These are phyloP conservation scores for Microcebus ravelobensis DNA, from an alignment of 2,113 vertebrate genomes.

Conservation along the genomic window DNA sequence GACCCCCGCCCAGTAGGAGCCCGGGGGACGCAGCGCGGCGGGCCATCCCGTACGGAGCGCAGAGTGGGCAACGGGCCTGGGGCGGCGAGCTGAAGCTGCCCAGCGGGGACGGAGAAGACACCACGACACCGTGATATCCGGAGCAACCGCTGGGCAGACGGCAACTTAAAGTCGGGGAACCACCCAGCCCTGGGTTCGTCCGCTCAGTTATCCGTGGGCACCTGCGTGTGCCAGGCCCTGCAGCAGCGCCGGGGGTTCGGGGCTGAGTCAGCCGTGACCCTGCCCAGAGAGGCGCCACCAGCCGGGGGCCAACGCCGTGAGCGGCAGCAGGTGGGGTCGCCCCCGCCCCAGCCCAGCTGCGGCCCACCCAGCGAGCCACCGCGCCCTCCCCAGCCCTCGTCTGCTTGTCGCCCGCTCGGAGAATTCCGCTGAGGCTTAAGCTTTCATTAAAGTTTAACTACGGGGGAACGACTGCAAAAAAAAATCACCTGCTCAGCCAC, in stretches of 20 bases:
- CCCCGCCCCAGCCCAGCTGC: background rate
- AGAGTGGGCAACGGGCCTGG: background rate
- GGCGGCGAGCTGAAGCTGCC: background rate
- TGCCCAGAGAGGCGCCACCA: background rate
- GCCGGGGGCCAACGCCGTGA: background rate
- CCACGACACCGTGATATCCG: fast-evolving
- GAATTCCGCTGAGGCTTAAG: background rate
- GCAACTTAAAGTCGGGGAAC: background rate
- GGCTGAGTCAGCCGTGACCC: background rate
- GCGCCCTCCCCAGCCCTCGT: background rate
- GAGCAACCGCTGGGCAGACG: background rate
- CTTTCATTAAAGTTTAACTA: conserved; percentile 23
- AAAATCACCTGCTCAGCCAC: background rate
- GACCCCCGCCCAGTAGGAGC: fast-evolving
- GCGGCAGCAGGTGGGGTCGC: background rate
- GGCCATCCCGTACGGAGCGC: fast-evolving
- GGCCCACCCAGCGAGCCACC: background rate
- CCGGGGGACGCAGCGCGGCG: background rate
- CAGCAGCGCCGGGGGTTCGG: background rate
- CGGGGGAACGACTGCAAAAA: background rate
- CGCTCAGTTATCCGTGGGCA: background rate
- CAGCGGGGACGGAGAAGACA: background rate
- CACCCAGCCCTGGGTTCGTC: background rate
- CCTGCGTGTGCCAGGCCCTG: background rate
- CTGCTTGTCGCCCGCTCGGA: fast-evolving